These are phyloP conservation scores for Latrodectus geometricus DNA, from an alignment of 1,140 invertebrate species.

Conservation along the genomic window DNA sequence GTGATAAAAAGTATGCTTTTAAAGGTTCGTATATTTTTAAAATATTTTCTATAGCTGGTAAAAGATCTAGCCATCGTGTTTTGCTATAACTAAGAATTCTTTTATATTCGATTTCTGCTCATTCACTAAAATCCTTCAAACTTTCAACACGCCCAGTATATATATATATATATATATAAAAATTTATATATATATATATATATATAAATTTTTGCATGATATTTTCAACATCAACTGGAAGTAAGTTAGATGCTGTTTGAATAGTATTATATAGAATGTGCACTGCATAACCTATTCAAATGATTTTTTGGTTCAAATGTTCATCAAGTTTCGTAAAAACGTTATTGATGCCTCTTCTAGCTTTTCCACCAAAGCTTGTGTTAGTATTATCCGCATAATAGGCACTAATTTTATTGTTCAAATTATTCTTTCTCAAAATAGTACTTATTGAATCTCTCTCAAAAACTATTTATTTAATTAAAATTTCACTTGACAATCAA, in stretches of 20 bases:
- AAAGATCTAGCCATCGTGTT: slow-evolving; percentile 17
- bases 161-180: not conserved
- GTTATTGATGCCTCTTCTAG: too few relatives aligned
- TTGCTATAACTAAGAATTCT: too few relatives aligned
- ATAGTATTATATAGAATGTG: too few relatives aligned
- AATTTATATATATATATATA: slow-evolving; percentile 40
- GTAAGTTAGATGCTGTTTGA: not conserved
- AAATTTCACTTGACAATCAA: too few relatives aligned
- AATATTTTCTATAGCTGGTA: slow-evolving; percentile 34
- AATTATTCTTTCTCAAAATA: slow-evolving; percentile 39
- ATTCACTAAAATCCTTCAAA: slow-evolving; percentile 21
- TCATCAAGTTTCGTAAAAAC: not conserved
- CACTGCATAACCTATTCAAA: slow-evolving; percentile 28
- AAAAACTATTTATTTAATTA: slow-evolving; percentile 34
- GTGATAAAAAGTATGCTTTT: slow-evolving; percentile 46
- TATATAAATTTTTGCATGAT: slow-evolving; percentile 11
- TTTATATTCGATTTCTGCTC: slow-evolving; percentile 18
- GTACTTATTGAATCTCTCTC: slow-evolving; percentile 26
- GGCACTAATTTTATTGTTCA: slow-evolving; percentile 17
- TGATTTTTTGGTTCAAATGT: slow-evolving; percentile 15
- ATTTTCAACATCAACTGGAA: slow-evolving; percentile 32
- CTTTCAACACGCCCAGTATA: too few relatives aligned
- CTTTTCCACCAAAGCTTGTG: too few relatives aligned
- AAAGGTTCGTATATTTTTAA: slow-evolving; percentile 37
- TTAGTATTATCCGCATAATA: too few relatives aligned